phyloP scores from a whole-genome alignment of 2,113 vertebrate species.

The Alces alces region DNA sequence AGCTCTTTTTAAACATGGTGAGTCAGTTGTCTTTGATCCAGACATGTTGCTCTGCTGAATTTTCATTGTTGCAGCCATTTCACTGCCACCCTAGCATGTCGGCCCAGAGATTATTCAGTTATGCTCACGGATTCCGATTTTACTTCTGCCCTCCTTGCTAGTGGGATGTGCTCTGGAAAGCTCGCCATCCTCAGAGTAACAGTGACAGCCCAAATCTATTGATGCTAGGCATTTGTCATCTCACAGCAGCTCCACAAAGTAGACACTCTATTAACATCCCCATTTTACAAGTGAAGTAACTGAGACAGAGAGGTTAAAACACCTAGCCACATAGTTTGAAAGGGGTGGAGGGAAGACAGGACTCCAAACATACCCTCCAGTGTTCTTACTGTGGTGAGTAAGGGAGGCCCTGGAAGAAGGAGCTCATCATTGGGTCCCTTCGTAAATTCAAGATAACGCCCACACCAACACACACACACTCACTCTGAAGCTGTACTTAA shows the following conservation, averaged over 20 bases:
- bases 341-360: neutral
- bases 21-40: neutral
- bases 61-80: neutral
- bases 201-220: neutral
- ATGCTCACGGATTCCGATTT: neutral
- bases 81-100: accelerated
- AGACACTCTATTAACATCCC: neutral
- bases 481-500: neutral
- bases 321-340: neutral
- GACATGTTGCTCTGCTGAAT: neutral
- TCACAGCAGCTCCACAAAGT: neutral
- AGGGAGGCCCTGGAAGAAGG: neutral
- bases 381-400: neutral
- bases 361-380: neutral
- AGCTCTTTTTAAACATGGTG: neutral
- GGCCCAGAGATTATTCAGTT: neutral
- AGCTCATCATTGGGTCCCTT: neutral
- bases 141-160: neutral
- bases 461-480: neutral
- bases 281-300: neutral
- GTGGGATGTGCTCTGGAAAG: neutral
- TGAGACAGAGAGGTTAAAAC: neutral
- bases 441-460: neutral
- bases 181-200: neutral
- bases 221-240: too few species aligned